phyloP scores from a whole-genome alignment of 2,113 vertebrate species.

The Malurus melanocephalus region DNA sequence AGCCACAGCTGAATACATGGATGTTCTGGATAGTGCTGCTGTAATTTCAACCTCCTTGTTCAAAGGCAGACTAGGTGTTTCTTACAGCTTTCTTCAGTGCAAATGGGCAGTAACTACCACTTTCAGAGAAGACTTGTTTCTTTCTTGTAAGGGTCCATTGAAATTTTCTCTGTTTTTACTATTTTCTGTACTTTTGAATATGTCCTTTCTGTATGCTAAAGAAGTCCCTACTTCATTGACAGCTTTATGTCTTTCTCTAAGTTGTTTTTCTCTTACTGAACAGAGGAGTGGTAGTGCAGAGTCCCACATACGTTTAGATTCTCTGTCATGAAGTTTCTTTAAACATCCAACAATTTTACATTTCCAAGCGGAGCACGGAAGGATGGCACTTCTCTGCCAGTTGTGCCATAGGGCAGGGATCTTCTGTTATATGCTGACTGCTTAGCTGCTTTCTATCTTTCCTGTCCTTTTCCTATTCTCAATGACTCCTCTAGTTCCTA shows the following conservation, averaged over 20 bases:
- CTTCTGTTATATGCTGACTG: neutral
- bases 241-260: neutral
- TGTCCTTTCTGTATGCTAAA: neutral
- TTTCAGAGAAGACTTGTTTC: neutral
- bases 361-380: neutral
- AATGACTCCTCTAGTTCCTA: neutral
- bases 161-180: neutral
- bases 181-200: neutral
- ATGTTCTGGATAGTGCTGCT: neutral
- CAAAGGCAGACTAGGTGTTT: neutral
- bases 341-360: neutral
- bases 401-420: neutral
- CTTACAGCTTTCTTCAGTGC: neutral
- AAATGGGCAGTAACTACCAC: neutral
- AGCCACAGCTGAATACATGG: neutral
- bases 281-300: neutral
- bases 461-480: neutral
- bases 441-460: neutral
- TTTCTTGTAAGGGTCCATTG: neutral
- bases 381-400: neutral
- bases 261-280: neutral
- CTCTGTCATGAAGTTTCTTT: neutral
- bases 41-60: neutral
- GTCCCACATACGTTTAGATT: neutral
- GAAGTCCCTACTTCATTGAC: neutral